Base-by-base conservation (phyloP, 2,113 vertebrate species). In the Chamaea fasciata region DNA sequence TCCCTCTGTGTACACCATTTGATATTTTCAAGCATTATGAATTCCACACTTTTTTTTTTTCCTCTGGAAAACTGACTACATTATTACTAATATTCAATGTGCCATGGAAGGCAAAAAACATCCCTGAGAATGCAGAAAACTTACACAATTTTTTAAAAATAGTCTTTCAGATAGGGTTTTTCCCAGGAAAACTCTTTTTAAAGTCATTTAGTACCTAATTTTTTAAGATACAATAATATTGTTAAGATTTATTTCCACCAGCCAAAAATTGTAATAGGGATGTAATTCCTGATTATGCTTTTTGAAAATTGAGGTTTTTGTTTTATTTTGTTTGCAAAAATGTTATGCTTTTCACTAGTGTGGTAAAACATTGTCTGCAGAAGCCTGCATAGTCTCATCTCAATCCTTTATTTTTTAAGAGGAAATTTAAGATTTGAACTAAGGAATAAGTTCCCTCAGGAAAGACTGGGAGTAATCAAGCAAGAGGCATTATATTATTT, bases 61-160 rank as follows among this genome's bases (percentile, higher is more conserved):
- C 9, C 73, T 92, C 78, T 97, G 93, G 82, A 91, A 89, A 95
- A 75, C 42, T 13, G 26, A 52, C 23, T 69, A 30, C 59, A 82
- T 91, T 94, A 77, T 95, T 94, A 55, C 50, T 93, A 68, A 79
- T 46, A 64, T 11, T 44, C 53, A 85, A 90, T 78, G 27, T 67
- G 94, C 87, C 95, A 81, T 57, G 35, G 55, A 75, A 97, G 87
- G 79, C 13, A 87, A 92, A 90, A 97, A 91, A 28, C 26, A 91
- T 67, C 28, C 22, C 37, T 18, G 18, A 57, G 15, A 86, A 74
- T 24, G 37, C 39, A 92, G 68, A 76, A 89, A 93, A 56, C 15
- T 41, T 94, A 55, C 4, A 50, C 2, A 53, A 71, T 33, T 87
- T 87, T 9, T 39, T 91, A 80, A 64, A 93, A 75, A 77, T 23